These are phyloP conservation scores for Clarias magur DNA, from an alignment of 2,113 vertebrate genomes.

Conservation along the genomic window DNA sequence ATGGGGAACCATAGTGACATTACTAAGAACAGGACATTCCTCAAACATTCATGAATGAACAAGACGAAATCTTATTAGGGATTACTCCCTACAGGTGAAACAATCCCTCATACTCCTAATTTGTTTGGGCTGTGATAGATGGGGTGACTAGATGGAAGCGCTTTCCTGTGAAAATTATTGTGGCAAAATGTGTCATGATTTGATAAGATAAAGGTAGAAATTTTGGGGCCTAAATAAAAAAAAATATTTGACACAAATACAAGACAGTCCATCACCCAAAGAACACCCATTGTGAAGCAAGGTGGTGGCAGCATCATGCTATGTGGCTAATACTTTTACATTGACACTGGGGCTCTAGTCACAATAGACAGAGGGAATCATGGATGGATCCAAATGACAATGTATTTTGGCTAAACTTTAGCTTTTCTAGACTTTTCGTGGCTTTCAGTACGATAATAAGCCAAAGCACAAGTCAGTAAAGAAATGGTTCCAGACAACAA, in stretches of 20 bases:
- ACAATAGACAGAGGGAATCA: background rate
- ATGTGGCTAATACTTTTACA: background rate
- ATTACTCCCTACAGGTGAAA: background rate
- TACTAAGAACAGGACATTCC: background rate
- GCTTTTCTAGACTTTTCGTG: no score
- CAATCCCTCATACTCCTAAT: background rate
- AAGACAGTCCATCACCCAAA: background rate
- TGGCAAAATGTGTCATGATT: background rate
- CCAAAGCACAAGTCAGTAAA: background rate
- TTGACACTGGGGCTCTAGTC: background rate
- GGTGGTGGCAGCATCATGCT: background rate
- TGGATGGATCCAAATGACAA: background rate
- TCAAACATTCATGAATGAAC: no score
- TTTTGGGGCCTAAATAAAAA: background rate
- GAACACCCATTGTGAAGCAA: background rate
- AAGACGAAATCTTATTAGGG: background rate
- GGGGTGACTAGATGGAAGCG: background rate
- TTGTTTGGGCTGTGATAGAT: background rate
- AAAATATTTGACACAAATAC: background rate
- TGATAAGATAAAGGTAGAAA: background rate
- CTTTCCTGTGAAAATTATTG: background rate
- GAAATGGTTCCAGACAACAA: background rate
- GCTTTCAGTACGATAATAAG: background rate
- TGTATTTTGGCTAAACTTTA: background rate
- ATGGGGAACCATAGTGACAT: background rate